Base-by-base conservation (phyloP, 2,888 invertebrate species). In the Rutpela maculata region DNA sequence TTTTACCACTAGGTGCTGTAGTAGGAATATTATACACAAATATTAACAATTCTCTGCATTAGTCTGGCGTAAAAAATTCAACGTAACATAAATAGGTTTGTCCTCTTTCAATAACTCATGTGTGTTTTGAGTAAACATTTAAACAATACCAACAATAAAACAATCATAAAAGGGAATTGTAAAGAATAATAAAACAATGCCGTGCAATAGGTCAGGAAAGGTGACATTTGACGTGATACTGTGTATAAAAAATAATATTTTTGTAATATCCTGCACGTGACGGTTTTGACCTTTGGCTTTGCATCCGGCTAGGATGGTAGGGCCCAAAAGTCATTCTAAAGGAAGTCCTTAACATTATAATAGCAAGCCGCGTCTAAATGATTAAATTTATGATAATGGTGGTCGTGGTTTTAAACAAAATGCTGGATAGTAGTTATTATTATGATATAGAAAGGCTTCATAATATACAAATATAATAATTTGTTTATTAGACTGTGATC, bases 261-360 rank as follows among this genome's bases (percentile, higher is more conserved):
- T 82, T 81, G 82, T 82, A 81, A 80, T 80, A 82, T 82, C 82
- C 80, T 79, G 81, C 79, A 81, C 84, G 84, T 84, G 85, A 82
- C 79, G 80, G 81, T 80, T 80, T 79, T 83, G 85, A 85, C 86
- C 85, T 84, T 81, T 84, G 84, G 76, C 84, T 82, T 81, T 79
- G 82, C 81, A 82, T 83, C 83, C 70, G 70, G 70, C 60, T 62
- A 31, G 59, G 59, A 17, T 43, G 60, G 43, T 18, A 60, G 56
- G 60, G 60, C 60, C 59, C 60, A 60, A 69, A 57, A 69, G 69
- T 69, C 59, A 62, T 60, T 50, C n/a, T 15, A 60, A 38, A 62
- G 70, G 70, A 70, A 70, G 60, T 62, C 70, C 60, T 70, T 70
- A 43, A 70, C 70, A 17, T 62, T 26, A 43, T 59, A 60, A 70